A percentile compares a stretch with the other conserved stretches of the same genome.
phyloP scores from a whole-genome alignment of 2,113 vertebrate species.

The Chionis minor region DNA sequence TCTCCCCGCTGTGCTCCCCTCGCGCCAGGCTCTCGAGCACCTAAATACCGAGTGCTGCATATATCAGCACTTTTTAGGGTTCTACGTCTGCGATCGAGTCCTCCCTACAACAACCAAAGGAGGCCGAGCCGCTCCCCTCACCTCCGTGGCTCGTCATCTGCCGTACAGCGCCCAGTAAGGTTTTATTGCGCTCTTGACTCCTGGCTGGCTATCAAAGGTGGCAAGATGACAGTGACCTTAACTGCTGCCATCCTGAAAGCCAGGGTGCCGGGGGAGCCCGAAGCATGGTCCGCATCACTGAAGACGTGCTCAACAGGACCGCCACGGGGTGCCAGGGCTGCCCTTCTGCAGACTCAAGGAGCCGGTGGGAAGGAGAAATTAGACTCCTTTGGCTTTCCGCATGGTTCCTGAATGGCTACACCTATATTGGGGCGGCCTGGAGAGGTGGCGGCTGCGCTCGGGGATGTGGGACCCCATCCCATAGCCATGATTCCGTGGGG shows the following conservation, averaged over 20 bases:
- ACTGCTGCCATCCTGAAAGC: not conserved
- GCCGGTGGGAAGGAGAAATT: not conserved
- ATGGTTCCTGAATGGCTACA: not conserved
- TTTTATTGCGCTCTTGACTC: not conserved
- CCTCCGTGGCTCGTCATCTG: too few species aligned
- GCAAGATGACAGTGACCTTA: not conserved
- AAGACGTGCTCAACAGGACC: rapidly evolving
- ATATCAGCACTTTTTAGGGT: not conserved
- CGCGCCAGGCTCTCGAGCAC: not conserved
- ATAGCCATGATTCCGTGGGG: rapidly evolving
- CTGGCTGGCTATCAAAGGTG: not conserved
- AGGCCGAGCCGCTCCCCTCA: not conserved
- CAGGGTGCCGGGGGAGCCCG: not conserved
- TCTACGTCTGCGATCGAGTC: not conserved
- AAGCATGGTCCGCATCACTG: not conserved
- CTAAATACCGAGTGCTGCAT: not conserved
- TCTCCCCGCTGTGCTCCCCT: not conserved
- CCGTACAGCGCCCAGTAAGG: not conserved
- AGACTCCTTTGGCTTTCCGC: not conserved
- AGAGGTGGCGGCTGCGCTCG: rapidly evolving
- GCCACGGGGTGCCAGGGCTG: rapidly evolving
- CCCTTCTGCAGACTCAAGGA: not conserved
- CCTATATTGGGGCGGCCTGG: not conserved
- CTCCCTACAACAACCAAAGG: not conserved
- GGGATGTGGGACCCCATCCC: rapidly evolving